phyloP scores from a whole-genome alignment of 2,888 invertebrate genomes.

The Gortyna flavago region DNA sequence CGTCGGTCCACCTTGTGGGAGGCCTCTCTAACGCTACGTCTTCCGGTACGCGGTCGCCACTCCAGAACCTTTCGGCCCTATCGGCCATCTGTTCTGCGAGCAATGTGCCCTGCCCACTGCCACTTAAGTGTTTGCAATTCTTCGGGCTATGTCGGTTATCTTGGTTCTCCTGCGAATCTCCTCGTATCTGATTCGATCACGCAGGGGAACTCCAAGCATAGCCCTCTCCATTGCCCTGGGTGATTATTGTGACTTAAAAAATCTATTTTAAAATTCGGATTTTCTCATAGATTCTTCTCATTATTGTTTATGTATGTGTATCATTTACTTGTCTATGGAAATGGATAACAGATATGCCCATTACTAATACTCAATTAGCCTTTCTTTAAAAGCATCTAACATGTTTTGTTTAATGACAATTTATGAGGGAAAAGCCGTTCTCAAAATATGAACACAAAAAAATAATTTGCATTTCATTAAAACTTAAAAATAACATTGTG shows the following conservation, averaged over 20 bases:
- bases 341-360: neutral
- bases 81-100: no score
- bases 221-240: no score
- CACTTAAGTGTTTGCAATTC: no score
- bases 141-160: no score
- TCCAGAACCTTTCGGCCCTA: no score
- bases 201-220: no score
- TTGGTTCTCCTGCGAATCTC: no score
- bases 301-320: neutral
- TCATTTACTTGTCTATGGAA: neutral
- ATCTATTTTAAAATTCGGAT: neutral
- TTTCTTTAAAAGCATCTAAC: neutral
- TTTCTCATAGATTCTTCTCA: neutral
- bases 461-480: constrained; percentile 59
- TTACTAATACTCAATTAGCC: constrained; percentile 26
- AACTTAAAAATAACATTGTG: constrained; percentile 38
- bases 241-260: constrained; percentile 23
- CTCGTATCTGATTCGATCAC: no score
- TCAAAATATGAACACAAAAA: neutral
- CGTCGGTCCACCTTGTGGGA: no score
- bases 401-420: constrained; percentile 12
- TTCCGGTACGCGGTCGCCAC: no score
- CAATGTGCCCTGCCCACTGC: no score
- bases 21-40: no score
- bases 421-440: neutral